Conservation (phyloP, 2,113 vertebrate species). For the Ptilonorhynchus violaceus region DNA sequence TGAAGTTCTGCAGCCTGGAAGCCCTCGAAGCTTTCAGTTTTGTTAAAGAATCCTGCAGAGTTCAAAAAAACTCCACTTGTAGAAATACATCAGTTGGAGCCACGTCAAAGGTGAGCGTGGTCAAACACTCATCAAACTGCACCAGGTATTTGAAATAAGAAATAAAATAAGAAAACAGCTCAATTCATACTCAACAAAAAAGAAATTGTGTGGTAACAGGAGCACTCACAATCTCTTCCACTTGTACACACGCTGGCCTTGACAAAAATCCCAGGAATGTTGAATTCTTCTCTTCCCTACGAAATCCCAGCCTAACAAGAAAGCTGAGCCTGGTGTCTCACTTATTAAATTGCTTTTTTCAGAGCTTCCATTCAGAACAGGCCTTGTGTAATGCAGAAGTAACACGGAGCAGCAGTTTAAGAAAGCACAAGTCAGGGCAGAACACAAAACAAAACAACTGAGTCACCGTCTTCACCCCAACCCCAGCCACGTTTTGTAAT, state of each 20-base stretch:
- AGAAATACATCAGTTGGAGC: not conserved
- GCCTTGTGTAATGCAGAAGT: not conserved
- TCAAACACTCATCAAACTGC: not conserved
- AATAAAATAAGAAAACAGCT: not conserved
- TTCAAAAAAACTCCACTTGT: not conserved
- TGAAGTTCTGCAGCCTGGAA: not conserved
- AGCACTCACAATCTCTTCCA: not conserved
- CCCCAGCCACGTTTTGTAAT: not conserved
- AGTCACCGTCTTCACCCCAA: not conserved
- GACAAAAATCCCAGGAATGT: not conserved
- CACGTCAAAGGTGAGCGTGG: rapidly evolving
- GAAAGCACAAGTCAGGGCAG: not conserved
- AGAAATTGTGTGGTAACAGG: rapidly evolving
- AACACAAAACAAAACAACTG: not conserved
- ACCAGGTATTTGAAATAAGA: not conserved
- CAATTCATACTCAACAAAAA: not conserved
- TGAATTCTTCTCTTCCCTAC: not conserved
- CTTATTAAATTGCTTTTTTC: not conserved
- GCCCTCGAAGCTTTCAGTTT: not conserved
- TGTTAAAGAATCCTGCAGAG: not conserved
- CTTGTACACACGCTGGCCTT: not conserved
- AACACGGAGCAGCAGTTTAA: not conserved
- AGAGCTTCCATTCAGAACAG: not conserved
- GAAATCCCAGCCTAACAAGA: not conserved
- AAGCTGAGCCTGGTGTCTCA: not conserved